Evolutionary conservation across 2,113 vertebrate species (phyloP).

Genomic region (Rhabdornis inornatus): DNA sequence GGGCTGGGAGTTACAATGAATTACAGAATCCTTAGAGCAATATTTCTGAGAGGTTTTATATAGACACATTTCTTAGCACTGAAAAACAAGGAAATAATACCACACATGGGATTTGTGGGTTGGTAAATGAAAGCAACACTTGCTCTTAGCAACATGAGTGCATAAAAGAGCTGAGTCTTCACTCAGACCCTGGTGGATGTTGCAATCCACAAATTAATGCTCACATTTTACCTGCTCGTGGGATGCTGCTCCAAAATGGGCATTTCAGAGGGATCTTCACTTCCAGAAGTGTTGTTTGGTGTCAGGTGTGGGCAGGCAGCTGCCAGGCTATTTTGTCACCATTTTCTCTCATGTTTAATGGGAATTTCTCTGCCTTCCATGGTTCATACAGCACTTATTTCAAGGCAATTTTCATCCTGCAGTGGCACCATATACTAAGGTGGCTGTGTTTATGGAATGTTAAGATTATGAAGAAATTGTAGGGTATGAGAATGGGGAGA

Average conservation of each 20-base stretch:
- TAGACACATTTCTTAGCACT: slow-evolving; percentile 23
- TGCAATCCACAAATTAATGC: neutral
- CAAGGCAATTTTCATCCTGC: neutral
- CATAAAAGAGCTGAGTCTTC: neutral
- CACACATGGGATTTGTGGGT: slow-evolving; percentile 27
- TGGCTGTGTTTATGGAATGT: neutral
- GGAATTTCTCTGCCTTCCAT: neutral
- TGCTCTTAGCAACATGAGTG: neutral
- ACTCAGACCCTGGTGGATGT: neutral
- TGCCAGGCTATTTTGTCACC: neutral
- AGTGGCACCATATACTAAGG: neutral
- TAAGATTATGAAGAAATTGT: neutral
- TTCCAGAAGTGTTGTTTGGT: neutral
- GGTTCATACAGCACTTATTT: neutral
- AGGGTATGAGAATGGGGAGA: neutral
- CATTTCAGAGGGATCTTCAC: neutral
- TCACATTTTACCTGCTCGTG: neutral
- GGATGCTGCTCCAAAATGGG: neutral
- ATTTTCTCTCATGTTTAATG: neutral
- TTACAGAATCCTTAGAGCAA: slow-evolving; percentile 22
- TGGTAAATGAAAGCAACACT: slow-evolving; percentile 43
- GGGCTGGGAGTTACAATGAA: slow-evolving; percentile 19
- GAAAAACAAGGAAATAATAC: slow-evolving; percentile 46
- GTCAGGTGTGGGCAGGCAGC: neutral
- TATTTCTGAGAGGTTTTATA: slow-evolving; percentile 46